A percentile compares a stretch with the other conserved stretches of the same genome.
Conservation (phyloP, 2,797 vertebrate species). For the Sebastes elongatus region DNA sequence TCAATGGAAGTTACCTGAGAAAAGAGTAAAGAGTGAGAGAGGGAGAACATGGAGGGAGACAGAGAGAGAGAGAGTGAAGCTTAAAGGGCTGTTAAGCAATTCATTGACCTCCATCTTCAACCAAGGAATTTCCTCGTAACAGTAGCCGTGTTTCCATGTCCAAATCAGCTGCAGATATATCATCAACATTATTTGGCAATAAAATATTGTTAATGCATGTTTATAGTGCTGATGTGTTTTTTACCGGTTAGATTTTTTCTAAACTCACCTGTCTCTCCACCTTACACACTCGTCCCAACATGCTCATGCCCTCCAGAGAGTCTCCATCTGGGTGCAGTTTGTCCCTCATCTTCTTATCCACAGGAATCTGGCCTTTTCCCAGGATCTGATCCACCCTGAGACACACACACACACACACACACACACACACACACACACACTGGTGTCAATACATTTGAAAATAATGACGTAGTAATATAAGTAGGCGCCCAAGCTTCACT, state of each 20-base stretch:
- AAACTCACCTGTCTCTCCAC: constrained; percentile 94
- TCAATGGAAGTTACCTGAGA: constrained; percentile 97
- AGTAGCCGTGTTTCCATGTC: too few relatives aligned
- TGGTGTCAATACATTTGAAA: constrained; percentile 13
- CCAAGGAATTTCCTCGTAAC: too few relatives aligned
- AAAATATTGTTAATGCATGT: too few relatives aligned
- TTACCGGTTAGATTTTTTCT: background rate
- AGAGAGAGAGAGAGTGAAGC: background rate
- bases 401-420: background rate
- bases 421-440: background rate
- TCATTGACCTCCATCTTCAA: background rate
- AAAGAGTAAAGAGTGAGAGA: background rate
- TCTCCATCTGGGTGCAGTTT: constrained; percentile 92
- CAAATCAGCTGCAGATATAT: background rate
- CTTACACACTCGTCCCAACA: constrained; percentile 97
- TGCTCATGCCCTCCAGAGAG: constrained; percentile 92
- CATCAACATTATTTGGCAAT: background rate
- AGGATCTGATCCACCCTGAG: constrained; percentile 97
- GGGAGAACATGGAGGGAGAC: background rate
- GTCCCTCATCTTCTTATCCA: constrained; percentile 93
- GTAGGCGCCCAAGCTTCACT: constrained; percentile 4
- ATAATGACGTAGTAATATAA: constrained; percentile 13
- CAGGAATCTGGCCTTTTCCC: constrained; percentile 93
- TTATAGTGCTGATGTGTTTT: background rate
- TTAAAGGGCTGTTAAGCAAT: background rate